Percentiles rank a stretch among this genome's conserved stretches.
phyloP scores from a whole-genome alignment of 2,113 vertebrate genomes.

The Malaclemys terrapin region DNA sequence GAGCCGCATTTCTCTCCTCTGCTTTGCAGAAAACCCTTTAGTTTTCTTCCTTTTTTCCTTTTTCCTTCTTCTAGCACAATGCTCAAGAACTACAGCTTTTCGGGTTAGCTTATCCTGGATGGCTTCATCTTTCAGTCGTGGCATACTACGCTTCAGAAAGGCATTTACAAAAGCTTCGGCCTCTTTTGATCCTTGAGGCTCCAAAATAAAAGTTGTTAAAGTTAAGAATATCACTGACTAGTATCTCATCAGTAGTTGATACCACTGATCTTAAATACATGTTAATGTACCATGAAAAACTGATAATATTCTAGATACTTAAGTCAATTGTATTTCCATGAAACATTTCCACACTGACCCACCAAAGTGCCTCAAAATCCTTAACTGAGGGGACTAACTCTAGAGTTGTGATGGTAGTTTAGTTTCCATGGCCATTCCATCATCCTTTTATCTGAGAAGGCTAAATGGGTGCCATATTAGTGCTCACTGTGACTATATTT shows the following conservation, averaged over 20 bases:
- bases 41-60: conserved; percentile 75
- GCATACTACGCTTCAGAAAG: conserved; percentile 85
- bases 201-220: not conserved
- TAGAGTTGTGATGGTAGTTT: not conserved
- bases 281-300: not conserved
- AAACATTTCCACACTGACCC: not conserved
- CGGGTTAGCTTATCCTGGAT: conserved; percentile 74
- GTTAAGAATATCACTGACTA: accelerated
- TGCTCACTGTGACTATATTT: not conserved
- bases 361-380: not conserved
- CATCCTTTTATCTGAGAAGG: not conserved
- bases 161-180: conserved; percentile 82
- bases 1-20: conserved; percentile 83
- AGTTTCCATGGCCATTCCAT: not conserved
- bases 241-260: accelerated
- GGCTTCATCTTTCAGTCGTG: not conserved
- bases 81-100: conserved; percentile 88
- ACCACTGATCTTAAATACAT: accelerated
- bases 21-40: conserved; percentile 83
- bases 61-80: conserved; percentile 59
- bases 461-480: not conserved
- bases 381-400: not conserved
- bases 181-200: conserved; percentile 69
- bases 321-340: not conserved
- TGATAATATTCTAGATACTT: not conserved